Percentiles rank a stretch among this genome's conserved stretches.
These are phyloP conservation scores for Graptemys geographica DNA, from an alignment of 2,797 vertebrate genomes.

Conservation along the genomic window DNA sequence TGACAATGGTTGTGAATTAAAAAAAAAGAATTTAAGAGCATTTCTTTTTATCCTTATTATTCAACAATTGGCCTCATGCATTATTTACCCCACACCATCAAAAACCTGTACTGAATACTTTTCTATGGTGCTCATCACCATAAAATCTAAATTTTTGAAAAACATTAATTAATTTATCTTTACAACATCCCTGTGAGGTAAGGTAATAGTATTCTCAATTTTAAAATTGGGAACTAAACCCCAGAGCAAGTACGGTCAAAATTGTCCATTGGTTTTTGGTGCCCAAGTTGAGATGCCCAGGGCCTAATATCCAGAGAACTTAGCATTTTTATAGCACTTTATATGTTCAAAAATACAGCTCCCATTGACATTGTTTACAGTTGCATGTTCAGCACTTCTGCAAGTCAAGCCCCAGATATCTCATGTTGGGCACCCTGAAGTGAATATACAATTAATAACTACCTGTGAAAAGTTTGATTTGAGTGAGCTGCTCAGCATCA, in stretches of 20 bases:
- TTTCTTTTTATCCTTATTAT: neutral
- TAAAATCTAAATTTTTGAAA: neutral
- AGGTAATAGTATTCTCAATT: neutral
- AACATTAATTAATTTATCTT: neutral
- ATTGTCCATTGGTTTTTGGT: neutral
- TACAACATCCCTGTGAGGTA: neutral
- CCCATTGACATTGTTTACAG: neutral
- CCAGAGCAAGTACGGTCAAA: neutral
- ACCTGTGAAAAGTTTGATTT: slow-evolving; percentile 22
- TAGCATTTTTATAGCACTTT: neutral
- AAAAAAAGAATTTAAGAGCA: neutral
- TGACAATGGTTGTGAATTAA: neutral
- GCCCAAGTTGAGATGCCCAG: neutral
- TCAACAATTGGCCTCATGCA: neutral
- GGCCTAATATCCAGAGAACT: neutral
- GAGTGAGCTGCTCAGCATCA: slow-evolving; percentile 24
- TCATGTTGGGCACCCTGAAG: neutral
- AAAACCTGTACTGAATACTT: neutral
- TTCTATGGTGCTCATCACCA: neutral
- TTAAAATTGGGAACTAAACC: neutral
- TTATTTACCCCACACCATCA: neutral
- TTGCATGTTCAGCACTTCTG: neutral
- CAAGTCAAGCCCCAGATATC: neutral
- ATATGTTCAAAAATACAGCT: neutral
- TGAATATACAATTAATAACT: neutral